Conservation (phyloP, 2,113 vertebrate genomes). For the Lophura nycthemera region DNA sequence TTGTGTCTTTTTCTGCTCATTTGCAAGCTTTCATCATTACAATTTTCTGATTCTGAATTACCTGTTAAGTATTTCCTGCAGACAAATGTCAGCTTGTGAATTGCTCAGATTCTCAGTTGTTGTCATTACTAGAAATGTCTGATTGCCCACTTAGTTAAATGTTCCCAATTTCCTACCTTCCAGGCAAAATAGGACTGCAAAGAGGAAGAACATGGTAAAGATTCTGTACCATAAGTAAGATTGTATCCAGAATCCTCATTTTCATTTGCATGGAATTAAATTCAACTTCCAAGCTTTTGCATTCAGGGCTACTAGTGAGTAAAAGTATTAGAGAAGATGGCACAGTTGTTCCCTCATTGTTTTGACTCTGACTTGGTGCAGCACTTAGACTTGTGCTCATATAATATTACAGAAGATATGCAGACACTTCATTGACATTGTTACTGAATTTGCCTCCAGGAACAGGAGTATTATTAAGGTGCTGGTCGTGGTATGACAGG, state of each 20-base stretch:
- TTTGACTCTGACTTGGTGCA: not conserved
- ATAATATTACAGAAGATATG: not conserved
- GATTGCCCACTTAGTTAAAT: not conserved
- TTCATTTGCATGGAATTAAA: not conserved
- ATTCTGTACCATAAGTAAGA: not conserved
- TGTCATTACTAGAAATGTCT: not conserved
- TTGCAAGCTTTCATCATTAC: not conserved
- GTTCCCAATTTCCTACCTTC: not conserved
- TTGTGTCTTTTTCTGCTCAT: not conserved
- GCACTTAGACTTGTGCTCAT: not conserved
- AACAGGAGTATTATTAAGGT: not conserved
- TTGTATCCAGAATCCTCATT: not conserved
- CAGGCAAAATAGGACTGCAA: not conserved
- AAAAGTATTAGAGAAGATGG: not conserved
- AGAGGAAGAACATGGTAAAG: not conserved
- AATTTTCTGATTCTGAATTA: not conserved
- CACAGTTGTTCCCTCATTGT: not conserved
- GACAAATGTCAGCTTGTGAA: not conserved
- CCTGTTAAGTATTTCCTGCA: conserved; percentile 12
- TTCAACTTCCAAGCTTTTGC: not conserved
- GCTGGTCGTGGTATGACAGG: not conserved
- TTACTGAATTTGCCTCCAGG: not conserved
- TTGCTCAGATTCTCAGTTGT: not conserved
- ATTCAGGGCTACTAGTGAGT: not conserved
- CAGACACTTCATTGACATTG: not conserved